Evolutionary conservation across 2,113 vertebrate genomes (phyloP), one percentile per base, ranked within the genome.

Genomic region (Tetraodon nigroviridis): DNA sequence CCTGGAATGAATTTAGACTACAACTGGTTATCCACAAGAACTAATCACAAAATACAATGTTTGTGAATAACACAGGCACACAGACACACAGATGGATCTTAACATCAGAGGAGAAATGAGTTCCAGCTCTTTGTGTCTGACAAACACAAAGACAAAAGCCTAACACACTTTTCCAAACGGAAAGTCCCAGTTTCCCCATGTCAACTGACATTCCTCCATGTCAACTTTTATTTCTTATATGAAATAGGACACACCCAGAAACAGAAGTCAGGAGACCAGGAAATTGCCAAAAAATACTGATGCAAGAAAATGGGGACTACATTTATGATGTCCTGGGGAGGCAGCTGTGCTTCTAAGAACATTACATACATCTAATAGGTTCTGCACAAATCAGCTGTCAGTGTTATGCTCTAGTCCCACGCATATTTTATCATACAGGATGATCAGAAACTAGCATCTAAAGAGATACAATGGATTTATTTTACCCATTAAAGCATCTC

Each of bases 181-280:
- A 75, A 67, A 64, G 17, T 55, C 51, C 81, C 37, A 66, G 54
- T 84, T 65, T 69, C 52, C 80, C 51, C n/a, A 64, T 74, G 71
- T 70, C 71, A 76, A 74, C 64, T 68, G 73, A 74, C 86, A 87
- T 88, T 90, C 80, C 42, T 44, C 8, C 55, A 75, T 52, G 61
- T 63, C 65, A 60, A 65, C 64, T 65, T 64, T 60, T 55, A 55
- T 82, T 81, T 69, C 60, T 71, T 51, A 51, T 63, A 67, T 59
- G 20, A 71, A 69, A 51, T 64, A 49, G 52, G 63, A 74, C 81
- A 82, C 79, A 74, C 76, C 76, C 81, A 80, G 56, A 77, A 73
- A 76, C 63, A 77, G 61, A 64, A 69, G 63, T 65, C 63, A 76
- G 73, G 61, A 80, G 84, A 69, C 46, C 40, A 27, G 29, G 44